Conservation (phyloP, 2,888 invertebrate species). For the Melanostoma scalare region DNA sequence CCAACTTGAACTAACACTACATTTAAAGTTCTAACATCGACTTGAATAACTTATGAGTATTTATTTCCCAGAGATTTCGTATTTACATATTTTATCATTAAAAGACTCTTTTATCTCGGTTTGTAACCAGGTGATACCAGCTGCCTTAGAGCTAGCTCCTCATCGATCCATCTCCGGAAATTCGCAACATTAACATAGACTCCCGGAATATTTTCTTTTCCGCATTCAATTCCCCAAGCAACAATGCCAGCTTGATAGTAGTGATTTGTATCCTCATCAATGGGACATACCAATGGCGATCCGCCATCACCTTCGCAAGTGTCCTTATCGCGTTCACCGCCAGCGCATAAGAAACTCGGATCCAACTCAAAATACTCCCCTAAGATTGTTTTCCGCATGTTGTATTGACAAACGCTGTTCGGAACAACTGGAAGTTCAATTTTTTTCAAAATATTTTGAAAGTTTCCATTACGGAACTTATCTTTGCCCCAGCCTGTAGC, state of each 20-base stretch:
- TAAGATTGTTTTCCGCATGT: slow-evolving; percentile 86
- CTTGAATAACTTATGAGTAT: too few relatives aligned
- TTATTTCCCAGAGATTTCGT: too few relatives aligned
- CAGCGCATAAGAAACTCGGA: slow-evolving; percentile 89
- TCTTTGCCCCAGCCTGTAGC: slow-evolving; percentile 81
- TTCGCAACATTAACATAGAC: slow-evolving; percentile 88
- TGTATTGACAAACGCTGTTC: slow-evolving; percentile 80
- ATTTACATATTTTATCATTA: too few relatives aligned
- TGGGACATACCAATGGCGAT: slow-evolving; percentile 89
- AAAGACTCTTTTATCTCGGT: too few relatives aligned
- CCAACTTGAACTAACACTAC: too few relatives aligned
- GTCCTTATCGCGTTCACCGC: slow-evolving; percentile 89
- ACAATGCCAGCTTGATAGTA: slow-evolving; percentile 85
- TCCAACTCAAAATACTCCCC: slow-evolving; percentile 87
- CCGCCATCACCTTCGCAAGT: slow-evolving; percentile 92
- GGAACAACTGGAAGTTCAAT: slow-evolving; percentile 88
- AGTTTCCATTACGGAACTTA: slow-evolving; percentile 79
- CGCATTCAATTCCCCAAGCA: slow-evolving; percentile 93
- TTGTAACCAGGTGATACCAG: neutral
- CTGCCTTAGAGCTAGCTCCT: slow-evolving; percentile 79
- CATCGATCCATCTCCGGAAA: slow-evolving; percentile 88
- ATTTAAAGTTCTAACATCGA: too few relatives aligned
- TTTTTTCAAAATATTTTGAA: slow-evolving; percentile 86
- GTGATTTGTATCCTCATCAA: slow-evolving; percentile 78
- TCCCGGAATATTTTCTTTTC: slow-evolving; percentile 86